Conservation (phyloP, 2,113 vertebrate genomes). For the Rhodinocichla rosea region DNA sequence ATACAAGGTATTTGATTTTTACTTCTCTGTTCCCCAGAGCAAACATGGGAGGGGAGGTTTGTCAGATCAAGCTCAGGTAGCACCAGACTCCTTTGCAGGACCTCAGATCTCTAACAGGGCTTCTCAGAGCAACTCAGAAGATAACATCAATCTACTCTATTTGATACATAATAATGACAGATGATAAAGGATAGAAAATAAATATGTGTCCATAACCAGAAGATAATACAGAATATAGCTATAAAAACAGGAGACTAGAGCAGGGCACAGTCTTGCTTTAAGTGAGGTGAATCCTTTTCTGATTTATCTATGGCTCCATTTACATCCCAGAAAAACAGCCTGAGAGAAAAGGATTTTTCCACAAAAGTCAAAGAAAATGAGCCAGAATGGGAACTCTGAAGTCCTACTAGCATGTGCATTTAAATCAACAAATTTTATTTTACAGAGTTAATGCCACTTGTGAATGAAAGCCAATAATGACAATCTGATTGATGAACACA, state of each 20-base stretch:
- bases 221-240: background rate
- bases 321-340: background rate
- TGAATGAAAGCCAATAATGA: constrained; percentile 24
- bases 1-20: constrained; percentile 35
- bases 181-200: background rate
- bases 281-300: background rate
- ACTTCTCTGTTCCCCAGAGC: background rate
- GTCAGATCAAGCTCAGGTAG: background rate
- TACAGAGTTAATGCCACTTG: background rate
- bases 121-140: background rate
- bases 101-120: background rate
- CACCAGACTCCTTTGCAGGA: background rate
- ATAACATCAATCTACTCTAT: background rate
- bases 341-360: constrained; percentile 4
- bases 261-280: background rate
- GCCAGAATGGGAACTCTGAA: background rate
- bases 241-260: background rate
- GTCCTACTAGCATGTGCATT: background rate
- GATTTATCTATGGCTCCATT: background rate
- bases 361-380: background rate
- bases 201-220: background rate
- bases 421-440: background rate
- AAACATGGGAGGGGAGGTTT: background rate
- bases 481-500: background rate
- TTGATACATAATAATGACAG: background rate